Conservation (phyloP, 1,140 invertebrate genomes). For the Caenorhabditis remanei region DNA sequence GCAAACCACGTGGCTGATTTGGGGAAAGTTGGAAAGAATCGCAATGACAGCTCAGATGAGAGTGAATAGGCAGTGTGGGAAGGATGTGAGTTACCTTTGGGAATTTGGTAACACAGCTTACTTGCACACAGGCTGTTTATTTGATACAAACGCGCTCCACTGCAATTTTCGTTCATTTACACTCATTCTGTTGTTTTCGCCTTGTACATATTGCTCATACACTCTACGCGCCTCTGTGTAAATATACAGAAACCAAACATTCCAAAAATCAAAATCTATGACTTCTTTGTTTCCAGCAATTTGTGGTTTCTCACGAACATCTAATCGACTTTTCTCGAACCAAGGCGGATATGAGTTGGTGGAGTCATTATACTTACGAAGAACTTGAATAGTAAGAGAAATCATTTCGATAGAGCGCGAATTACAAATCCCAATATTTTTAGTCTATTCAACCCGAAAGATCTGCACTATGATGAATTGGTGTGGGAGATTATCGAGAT, state of each 20-base stretch:
- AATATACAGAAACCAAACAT: too few species aligned
- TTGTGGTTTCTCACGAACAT: background rate
- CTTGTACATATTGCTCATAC: too few species aligned
- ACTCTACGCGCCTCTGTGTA: too few species aligned
- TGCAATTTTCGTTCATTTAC: too few species aligned
- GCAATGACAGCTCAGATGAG: conserved; percentile 7
- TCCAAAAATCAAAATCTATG: too few species aligned
- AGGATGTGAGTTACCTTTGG: background rate
- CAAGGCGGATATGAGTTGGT: conserved; percentile 1
- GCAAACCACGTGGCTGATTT: background rate
- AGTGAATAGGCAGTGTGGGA: background rate
- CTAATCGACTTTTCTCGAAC: background rate
- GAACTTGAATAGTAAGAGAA: conserved; percentile 2
- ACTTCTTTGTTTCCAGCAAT: background rate
- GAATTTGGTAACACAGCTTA: too few species aligned
- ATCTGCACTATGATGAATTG: background rate
- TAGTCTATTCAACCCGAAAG: conserved; percentile 12
- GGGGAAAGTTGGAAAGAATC: background rate
- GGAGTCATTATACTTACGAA: background rate
- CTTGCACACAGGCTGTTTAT: too few species aligned
- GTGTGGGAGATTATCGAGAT: background rate
- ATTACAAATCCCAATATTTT: background rate
- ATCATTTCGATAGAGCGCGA: too few species aligned
- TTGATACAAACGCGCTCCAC: too few species aligned
- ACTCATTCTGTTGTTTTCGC: too few species aligned